Conservation (phyloP, 1,140 invertebrate genomes). For the Stenopsyche tienmushanensis region DNA sequence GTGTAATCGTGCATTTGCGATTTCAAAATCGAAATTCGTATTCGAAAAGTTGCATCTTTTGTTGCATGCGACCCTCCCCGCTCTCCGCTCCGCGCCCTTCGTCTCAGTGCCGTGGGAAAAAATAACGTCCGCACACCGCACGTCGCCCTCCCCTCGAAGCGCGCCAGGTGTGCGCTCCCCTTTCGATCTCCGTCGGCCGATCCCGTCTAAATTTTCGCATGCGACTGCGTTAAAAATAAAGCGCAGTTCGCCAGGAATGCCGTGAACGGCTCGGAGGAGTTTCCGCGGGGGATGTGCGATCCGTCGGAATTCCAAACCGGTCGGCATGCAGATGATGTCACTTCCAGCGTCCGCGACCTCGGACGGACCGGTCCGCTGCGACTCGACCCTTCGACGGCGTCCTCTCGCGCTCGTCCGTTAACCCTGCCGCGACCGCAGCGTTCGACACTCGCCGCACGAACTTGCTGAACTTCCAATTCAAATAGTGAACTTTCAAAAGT, state of each 20-base stretch:
- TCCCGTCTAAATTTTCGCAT: too few species aligned
- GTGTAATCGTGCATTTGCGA: too few species aligned
- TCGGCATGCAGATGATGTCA: not conserved
- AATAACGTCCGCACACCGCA: conserved; percentile 16
- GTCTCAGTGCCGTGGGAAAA: conserved; percentile 14
- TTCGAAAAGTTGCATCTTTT: conserved; percentile 4
- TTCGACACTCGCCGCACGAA: not conserved
- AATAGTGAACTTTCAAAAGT: too few species aligned
- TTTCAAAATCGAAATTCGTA: not conserved
- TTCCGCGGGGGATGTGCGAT: too few species aligned
- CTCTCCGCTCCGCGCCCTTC: not conserved
- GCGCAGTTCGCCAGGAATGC: too few species aligned
- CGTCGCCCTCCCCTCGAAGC: conserved; percentile 8
- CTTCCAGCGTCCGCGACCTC: not conserved
- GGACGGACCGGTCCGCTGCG: not conserved
- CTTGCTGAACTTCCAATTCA: too few species aligned
- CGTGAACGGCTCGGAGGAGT: too few species aligned
- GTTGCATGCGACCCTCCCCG: not conserved
- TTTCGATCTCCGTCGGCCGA: too few species aligned
- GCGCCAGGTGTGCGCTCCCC: not conserved
- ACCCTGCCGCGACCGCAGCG: not conserved
- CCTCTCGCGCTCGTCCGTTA: not conserved
- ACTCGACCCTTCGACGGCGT: not conserved
- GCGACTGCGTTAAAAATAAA: too few species aligned
- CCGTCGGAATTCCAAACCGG: not conserved